Conservation (phyloP, 2,113 vertebrate genomes). For the Nycticryphes semicollaris region DNA sequence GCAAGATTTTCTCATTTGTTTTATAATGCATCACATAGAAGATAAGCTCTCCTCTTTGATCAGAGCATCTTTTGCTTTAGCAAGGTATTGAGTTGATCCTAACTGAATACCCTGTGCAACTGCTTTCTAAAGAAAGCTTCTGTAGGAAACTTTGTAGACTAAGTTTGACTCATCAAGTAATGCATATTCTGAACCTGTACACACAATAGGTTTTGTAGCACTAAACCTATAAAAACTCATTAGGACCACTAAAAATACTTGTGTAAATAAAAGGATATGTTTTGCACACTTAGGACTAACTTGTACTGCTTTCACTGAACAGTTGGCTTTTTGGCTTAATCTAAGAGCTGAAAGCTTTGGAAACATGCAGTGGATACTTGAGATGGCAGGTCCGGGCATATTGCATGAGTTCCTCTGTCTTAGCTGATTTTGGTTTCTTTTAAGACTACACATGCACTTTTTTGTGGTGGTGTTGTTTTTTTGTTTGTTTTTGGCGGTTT, state of each 20-base stretch:
- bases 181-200: neutral
- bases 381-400: neutral
- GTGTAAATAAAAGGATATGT: neutral
- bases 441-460: neutral
- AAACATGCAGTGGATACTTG: neutral
- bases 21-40: neutral
- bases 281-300: neutral
- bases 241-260: neutral
- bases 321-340: neutral
- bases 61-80: neutral
- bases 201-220: neutral
- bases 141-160: neutral
- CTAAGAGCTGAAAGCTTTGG: neutral
- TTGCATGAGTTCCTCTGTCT: neutral
- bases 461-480: neutral
- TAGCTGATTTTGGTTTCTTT: neutral
- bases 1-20: neutral
- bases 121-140: neutral
- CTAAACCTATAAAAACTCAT: neutral
- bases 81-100: neutral
- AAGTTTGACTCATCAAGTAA: neutral
- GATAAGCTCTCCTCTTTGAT: neutral
- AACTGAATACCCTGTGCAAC: neutral
- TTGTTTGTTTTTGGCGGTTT: neutral
- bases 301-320: neutral